phyloP scores from a whole-genome alignment of 2,888 invertebrate genomes.

The Linnaemya tessellans region DNA sequence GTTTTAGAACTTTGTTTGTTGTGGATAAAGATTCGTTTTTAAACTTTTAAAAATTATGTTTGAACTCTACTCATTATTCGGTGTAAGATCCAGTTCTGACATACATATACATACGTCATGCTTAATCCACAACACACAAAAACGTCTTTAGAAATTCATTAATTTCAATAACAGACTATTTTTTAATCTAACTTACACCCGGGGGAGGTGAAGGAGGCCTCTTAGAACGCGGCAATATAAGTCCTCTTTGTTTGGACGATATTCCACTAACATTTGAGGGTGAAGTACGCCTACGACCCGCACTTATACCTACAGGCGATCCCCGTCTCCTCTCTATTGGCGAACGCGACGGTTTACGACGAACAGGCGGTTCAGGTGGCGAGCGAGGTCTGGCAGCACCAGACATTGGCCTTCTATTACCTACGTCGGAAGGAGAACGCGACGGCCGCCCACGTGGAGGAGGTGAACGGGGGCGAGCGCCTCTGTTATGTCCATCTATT shows the following conservation, averaged over 20 bases:
- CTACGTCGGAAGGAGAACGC: conserved; percentile 81
- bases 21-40: too few species aligned
- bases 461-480: conserved; percentile 80
- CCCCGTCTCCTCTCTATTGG: conserved; percentile 78
- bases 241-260: conserved; percentile 79
- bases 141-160: not conserved
- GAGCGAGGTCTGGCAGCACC: conserved; percentile 80
- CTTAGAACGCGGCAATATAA: conserved; percentile 82
- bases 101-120: too few species aligned
- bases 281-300: conserved; percentile 80
- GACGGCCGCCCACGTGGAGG: conserved; percentile 76
- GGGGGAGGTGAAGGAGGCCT: conserved; percentile 84
- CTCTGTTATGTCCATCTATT: conserved; percentile 76
- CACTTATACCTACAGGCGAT: conserved; percentile 71
- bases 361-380: conserved; percentile 81
- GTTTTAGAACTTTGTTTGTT: not conserved
- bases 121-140: not conserved
- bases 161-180: not conserved
- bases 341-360: conserved; percentile 81
- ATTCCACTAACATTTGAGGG: conserved; percentile 75
- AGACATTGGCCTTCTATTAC: conserved; percentile 76
- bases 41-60: too few species aligned
- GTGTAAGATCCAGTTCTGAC: too few species aligned
- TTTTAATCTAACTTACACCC: conserved; percentile 78
- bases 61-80: too few species aligned